These are phyloP conservation scores for Spodoptera frugiperda DNA, from an alignment of 1,140 invertebrate species.

Conservation along the genomic window DNA sequence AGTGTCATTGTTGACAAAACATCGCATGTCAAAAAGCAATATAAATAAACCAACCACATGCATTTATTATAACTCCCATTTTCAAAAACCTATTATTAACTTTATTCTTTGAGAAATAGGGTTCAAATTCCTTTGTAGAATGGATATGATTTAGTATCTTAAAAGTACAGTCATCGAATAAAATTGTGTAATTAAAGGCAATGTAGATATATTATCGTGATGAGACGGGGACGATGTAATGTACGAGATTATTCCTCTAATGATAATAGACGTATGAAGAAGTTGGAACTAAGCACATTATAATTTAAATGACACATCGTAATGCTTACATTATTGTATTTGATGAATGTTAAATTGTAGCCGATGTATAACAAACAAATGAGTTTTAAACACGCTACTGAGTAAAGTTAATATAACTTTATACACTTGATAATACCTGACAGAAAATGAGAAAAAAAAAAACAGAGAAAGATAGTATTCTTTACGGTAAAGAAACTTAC, in stretches of 20 bases:
- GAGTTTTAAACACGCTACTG: neutral
- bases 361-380: neutral
- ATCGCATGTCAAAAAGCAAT: slow-evolving; percentile 67
- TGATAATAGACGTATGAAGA: slow-evolving; percentile 53
- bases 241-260: slow-evolving; percentile 54
- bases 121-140: neutral
- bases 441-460: no score
- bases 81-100: neutral
- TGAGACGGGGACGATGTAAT: slow-evolving; percentile 55
- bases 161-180: slow-evolving; percentile 43
- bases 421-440: no score
- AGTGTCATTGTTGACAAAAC: slow-evolving; percentile 56
- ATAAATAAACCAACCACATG: slow-evolving; percentile 44
- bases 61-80: neutral
- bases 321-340: slow-evolving; percentile 20
- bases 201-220: slow-evolving; percentile 66
- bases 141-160: neutral
- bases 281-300: slow-evolving; percentile 19
- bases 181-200: slow-evolving; percentile 67
- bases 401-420: neutral
- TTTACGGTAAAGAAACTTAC: no score
- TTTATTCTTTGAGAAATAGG: neutral
- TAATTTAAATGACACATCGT: slow-evolving; percentile 4
- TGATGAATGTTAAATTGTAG: slow-evolving; percentile 33
- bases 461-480: neutral